Base-by-base conservation (phyloP, 2,113 vertebrate species). In the Symphodus melops region DNA sequence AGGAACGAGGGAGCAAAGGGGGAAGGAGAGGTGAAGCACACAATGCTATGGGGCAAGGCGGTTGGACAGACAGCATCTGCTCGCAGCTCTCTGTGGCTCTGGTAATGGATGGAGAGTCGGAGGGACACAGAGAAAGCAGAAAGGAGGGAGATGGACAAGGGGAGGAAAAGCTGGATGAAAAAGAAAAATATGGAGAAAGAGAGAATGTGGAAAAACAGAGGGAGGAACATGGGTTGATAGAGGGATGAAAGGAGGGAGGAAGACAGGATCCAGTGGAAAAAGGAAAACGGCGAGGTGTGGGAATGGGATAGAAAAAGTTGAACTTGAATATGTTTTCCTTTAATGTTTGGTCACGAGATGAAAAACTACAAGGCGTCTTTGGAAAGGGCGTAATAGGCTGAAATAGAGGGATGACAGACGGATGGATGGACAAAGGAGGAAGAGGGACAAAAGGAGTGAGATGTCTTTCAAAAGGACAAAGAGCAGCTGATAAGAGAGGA, bases 401-500 rank as follows among this genome's bases (percentile, higher is more conserved):
- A 95, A 96, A 95, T 93, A 93, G 94, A 92, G 93, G 91, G 95
- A 77, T 81, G 86, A 81, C 74, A 89, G 84, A 84, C 89, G 93
- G 93, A 95, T 94, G 94, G 83, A 82, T 62, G 36, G 46, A 96
- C 94, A 96, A 95, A 95, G 94, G 94, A 93, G 54, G 72, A 81
- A 73, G 66, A 74, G 72, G 83, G 73, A 87, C 95, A 96, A 95
- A 96, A 96, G 96, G 92, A 94, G 92, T 94, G 95, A 96, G 95
- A 95, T 75, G 39, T 91, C 82, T 88, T 85, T 89, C 77, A 69
- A 95, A 88, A 95, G 95, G 94, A 97, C 96, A 97, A 94, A 94
- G 94, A 96, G 95, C 96, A 96, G 96, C 95, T 96, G 96, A 96
- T 96, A 96, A 96, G 95, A 94, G 96, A 94, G 95, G 96, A 96